Percentiles rank a stretch among this genome's conserved stretches.
phyloP scores from a whole-genome alignment of 2,113 vertebrate species.

The Pluvialis apricaria region DNA sequence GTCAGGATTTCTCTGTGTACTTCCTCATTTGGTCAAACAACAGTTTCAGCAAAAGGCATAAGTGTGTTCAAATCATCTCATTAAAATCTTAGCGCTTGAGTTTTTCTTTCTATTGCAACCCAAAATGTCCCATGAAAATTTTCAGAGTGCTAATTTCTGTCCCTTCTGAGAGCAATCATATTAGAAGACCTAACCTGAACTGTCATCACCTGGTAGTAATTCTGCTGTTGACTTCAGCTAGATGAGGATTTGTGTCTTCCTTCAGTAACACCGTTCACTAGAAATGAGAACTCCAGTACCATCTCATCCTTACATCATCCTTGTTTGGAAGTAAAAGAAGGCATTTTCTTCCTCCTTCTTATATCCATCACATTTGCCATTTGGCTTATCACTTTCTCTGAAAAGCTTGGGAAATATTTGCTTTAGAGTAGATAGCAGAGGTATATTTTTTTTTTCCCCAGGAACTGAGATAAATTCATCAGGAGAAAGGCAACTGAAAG shows the following conservation, averaged over 20 bases:
- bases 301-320: background rate
- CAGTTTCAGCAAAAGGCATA: background rate
- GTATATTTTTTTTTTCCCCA: background rate
- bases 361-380: background rate
- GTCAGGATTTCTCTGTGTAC: background rate
- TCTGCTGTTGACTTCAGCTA: background rate
- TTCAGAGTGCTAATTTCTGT: background rate
- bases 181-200: background rate
- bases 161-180: background rate
- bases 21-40: background rate
- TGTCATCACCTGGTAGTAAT: background rate
- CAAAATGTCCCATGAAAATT: background rate
- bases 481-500: background rate
- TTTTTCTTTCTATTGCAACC: background rate
- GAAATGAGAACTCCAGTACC: background rate
- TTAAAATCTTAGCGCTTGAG: background rate
- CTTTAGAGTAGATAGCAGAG: background rate
- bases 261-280: background rate
- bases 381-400: background rate
- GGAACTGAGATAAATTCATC: background rate
- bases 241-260: background rate
- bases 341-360: background rate
- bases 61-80: background rate
- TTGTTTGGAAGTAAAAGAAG: background rate
- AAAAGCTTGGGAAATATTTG: background rate